A percentile compares a stretch with the other conserved stretches of the same genome.
Conservation (phyloP, 1,140 invertebrate species). For the Lepidurus couesii region DNA sequence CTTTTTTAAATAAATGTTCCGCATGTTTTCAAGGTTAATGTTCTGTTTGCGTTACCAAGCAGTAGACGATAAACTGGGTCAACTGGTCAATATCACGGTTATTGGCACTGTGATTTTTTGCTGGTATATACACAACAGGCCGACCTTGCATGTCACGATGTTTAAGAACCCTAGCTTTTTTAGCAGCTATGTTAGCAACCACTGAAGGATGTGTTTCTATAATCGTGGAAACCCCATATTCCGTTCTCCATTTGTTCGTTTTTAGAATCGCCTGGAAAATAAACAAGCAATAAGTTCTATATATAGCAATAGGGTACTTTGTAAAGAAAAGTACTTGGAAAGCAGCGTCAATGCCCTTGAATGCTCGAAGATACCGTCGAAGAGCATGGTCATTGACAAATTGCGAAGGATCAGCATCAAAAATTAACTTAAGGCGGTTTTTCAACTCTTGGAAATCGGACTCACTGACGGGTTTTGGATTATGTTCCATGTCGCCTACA, state of each 20-base stretch:
- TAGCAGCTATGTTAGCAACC: slow-evolving; percentile 52
- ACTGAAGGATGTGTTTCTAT: slow-evolving; percentile 54
- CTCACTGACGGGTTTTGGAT: slow-evolving; percentile 41
- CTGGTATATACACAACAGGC: slow-evolving; percentile 68
- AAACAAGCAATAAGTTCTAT: not conserved
- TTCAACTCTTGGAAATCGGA: slow-evolving; percentile 58
- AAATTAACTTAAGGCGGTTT: slow-evolving; percentile 61
- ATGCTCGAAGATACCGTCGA: slow-evolving; percentile 56
- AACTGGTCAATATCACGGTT: slow-evolving; percentile 65
- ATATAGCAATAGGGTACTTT: not conserved
- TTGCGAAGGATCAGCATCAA: slow-evolving; percentile 60
- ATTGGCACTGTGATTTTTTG: slow-evolving; percentile 64
- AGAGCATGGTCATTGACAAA: slow-evolving; percentile 65
- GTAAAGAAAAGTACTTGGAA: slow-evolving; percentile 54
- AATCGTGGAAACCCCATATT: slow-evolving; percentile 58
- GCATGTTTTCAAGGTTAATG: not conserved
- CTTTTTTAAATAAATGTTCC: slow-evolving; percentile 20
- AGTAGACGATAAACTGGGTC: slow-evolving; percentile 68
- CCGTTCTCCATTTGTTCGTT: slow-evolving; percentile 68
- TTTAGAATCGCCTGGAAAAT: slow-evolving; percentile 59
- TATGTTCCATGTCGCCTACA: not conserved
- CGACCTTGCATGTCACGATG: slow-evolving; percentile 63
- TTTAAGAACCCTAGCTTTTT: slow-evolving; percentile 59
- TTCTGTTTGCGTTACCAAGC: slow-evolving; percentile 51
- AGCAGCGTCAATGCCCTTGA: slow-evolving; percentile 61